phyloP scores from a whole-genome alignment of 2,797 vertebrate genomes.

The Platalea minor region DNA sequence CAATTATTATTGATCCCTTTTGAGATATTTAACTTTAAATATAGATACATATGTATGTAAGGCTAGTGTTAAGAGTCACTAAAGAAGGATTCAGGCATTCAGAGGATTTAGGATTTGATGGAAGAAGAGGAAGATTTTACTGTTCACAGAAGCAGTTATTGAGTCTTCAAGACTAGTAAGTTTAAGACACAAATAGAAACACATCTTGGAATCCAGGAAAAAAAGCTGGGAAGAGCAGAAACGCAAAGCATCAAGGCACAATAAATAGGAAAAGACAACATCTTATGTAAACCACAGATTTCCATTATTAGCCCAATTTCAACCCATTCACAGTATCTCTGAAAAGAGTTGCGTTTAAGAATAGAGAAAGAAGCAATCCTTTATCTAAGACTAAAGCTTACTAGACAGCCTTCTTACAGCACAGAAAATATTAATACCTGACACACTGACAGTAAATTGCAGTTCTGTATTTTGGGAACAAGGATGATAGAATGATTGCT shows the following conservation, averaged over 20 bases:
- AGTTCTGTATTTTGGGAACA: not conserved
- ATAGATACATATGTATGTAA: not conserved
- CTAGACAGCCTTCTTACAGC: not conserved
- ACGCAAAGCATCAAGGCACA: not conserved
- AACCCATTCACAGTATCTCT: not conserved
- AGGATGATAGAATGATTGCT: not conserved
- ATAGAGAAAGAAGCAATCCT: not conserved
- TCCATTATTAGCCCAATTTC: not conserved
- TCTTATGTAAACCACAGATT: not conserved
- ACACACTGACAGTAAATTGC: not conserved
- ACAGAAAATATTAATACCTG: not conserved
- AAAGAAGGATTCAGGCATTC: not conserved
- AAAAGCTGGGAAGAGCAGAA: not conserved
- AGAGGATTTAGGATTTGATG: not conserved
- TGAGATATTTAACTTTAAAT: not conserved
- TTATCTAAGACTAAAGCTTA: not conserved
- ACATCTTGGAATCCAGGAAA: not conserved
- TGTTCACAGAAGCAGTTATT: not conserved
- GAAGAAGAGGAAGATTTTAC: not conserved
- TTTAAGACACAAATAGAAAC: not conserved
- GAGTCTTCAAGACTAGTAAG: not conserved
- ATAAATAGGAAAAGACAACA: not conserved
- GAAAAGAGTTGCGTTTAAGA: not conserved
- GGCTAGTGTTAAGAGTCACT: not conserved
- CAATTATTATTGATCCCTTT: not conserved